phyloP scores from a whole-genome alignment of 92 coral and sea anemone genomes.

The Zoanthus solanderi region DNA sequence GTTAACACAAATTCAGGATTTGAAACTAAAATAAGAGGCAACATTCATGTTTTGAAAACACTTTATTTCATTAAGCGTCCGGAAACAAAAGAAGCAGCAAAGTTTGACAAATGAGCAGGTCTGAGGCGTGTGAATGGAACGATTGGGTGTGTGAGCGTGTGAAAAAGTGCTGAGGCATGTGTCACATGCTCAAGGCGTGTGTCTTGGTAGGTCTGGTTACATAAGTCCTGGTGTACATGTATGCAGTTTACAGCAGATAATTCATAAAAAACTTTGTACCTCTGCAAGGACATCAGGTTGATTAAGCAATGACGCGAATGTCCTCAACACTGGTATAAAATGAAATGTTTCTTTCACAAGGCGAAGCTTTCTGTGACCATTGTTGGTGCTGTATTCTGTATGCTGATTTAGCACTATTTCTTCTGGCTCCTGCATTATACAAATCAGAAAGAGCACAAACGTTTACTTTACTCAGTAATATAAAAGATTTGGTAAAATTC shows the following conservation, averaged over 20 bases:
- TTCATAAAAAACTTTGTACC: slow-evolving; percentile 1
- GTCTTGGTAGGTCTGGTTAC: slow-evolving; percentile 17
- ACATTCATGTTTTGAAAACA: slow-evolving; percentile 17
- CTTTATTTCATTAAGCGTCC: neutral
- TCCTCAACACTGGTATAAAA: neutral
- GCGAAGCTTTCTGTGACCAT: slow-evolving; percentile 55
- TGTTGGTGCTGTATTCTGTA: slow-evolving; percentile 54
- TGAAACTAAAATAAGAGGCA: slow-evolving; percentile 16
- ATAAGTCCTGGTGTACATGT: neutral
- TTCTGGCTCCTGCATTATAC: slow-evolving; percentile 58
- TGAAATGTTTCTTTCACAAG: slow-evolving; percentile 66
- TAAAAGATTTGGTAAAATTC: too few species aligned
- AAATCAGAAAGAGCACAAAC: too few species aligned
- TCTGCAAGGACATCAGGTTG: slow-evolving; percentile 17
- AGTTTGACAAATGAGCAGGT: slow-evolving; percentile 21
- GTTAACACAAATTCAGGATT: slow-evolving; percentile 24
- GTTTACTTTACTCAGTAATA: too few species aligned
- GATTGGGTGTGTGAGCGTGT: neutral
- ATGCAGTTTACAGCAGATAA: too few species aligned
- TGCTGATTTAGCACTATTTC: slow-evolving; percentile 66
- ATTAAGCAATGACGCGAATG: slow-evolving; percentile 6
- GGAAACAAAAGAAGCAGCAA: slow-evolving; percentile 7
- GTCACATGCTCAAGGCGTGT: slow-evolving; percentile 20
- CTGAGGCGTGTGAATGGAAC: slow-evolving; percentile 20
- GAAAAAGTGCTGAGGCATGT: slow-evolving; percentile 28